Conservation (phyloP, 2,797 vertebrate genomes). For the Oryzias sinensis region DNA sequence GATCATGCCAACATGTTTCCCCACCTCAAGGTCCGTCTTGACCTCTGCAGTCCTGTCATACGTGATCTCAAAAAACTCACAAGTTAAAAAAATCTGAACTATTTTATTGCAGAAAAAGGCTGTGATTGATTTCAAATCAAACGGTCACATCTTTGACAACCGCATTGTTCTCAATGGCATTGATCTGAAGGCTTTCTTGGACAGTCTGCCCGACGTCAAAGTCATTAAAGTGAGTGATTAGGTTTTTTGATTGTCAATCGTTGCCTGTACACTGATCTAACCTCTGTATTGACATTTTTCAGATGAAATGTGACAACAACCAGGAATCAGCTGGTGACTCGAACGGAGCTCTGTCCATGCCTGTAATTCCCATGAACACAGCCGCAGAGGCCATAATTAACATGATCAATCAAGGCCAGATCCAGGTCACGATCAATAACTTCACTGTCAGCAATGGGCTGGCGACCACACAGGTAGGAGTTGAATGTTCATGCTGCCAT, state of each 20-base stretch:
- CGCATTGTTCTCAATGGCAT: constrained; percentile 97
- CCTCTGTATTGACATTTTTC: constrained; percentile 14
- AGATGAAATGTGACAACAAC: constrained; percentile 95
- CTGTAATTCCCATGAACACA: constrained; percentile 98
- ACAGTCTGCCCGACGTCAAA: constrained; percentile 97
- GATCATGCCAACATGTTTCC: constrained; percentile 99
- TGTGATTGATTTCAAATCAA: constrained; percentile 98
- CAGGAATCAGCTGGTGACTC: constrained; percentile 84
- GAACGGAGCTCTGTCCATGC: constrained; percentile 92
- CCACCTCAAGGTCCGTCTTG: constrained; percentile 88
- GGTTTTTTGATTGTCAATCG: background rate
- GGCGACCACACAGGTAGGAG: constrained; percentile 94
- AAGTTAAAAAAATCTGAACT: background rate
- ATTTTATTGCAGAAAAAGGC: constrained; percentile 91
- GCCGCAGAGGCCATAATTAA: constrained; percentile 98
- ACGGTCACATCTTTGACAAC: constrained; percentile 98
- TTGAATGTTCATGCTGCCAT: constrained; percentile 1
- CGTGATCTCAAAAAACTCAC: background rate
- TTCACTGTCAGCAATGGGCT: constrained; percentile 98
- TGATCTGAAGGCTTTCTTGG: constrained; percentile 96
- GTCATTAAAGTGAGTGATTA: constrained; percentile 88
- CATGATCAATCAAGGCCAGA: constrained; percentile 99
- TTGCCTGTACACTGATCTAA: background rate
- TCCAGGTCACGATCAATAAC: constrained; percentile 97
- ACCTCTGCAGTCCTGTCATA: background rate